Evolutionary conservation across 2,888 invertebrate genomes (phyloP).

Genomic region (Troilus luridus): DNA sequence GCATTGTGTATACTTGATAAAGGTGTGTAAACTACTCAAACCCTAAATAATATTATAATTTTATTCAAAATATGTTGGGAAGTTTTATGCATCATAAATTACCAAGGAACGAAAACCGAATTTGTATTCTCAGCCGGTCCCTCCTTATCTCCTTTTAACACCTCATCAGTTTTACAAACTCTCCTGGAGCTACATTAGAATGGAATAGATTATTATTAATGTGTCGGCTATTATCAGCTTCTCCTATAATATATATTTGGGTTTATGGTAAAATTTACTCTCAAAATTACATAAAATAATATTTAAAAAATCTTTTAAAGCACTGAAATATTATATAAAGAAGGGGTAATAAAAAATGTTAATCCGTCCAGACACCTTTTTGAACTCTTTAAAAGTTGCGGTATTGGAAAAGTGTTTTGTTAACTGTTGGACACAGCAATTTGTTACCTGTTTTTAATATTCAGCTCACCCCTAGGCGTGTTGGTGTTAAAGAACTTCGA

Average conservation of each 20-base stretch:
- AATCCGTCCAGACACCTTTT: background rate
- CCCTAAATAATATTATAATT: background rate
- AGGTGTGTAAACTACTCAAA: background rate
- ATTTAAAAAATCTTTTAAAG: no score
- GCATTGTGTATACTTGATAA: background rate
- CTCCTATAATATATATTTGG: background rate
- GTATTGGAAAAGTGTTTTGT: background rate
- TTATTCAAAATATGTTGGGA: slow-evolving; percentile 12
- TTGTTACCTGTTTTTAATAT: background rate
- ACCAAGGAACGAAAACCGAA: background rate
- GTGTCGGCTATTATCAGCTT: background rate
- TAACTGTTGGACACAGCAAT: background rate
- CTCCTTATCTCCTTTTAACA: slow-evolving; percentile 41
- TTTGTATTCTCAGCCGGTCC: background rate
- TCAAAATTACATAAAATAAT: background rate
- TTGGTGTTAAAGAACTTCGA: background rate
- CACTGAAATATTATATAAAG: no score
- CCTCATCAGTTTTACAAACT: slow-evolving; percentile 48
- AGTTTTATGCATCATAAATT: background rate
- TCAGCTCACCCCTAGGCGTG: background rate
- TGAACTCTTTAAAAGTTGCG: background rate
- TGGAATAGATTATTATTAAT: slow-evolving; percentile 36
- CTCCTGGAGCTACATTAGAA: background rate
- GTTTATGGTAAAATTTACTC: background rate
- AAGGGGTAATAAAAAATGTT: background rate